Conservation (phyloP, 2,888 invertebrate species). For the Amphimallon solstitiale region DNA sequence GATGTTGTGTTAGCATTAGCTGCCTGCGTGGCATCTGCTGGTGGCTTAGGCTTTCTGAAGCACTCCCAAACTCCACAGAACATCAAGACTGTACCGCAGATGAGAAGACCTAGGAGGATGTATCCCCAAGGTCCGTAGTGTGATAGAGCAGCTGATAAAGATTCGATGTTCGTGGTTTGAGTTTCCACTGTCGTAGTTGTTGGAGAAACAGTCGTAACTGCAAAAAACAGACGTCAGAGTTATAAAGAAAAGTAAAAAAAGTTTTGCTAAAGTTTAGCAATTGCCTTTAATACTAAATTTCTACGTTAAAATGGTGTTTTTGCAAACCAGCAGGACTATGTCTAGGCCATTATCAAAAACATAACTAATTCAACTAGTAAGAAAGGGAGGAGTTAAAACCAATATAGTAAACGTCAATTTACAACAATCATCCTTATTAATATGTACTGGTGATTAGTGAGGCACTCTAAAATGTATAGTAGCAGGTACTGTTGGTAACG, state of each 20-base stretch:
- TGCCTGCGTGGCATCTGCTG: slow-evolving; percentile 30
- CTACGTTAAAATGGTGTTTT: no score
- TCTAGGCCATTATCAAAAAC: no score
- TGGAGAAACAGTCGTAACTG: slow-evolving; percentile 10
- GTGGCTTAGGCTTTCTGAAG: slow-evolving; percentile 46
- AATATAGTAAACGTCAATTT: no score
- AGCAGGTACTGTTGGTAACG: no score
- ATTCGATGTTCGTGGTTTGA: slow-evolving; percentile 34
- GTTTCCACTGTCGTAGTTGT: slow-evolving; percentile 14
- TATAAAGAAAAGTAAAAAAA: not conserved
- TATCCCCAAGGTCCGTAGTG: slow-evolving; percentile 81
- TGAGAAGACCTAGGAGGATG: slow-evolving; percentile 75
- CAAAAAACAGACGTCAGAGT: not conserved
- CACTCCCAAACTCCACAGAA: slow-evolving; percentile 76
- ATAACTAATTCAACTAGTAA: no score
- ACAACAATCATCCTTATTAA: no score
- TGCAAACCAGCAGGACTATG: no score
- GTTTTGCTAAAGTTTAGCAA: no score
- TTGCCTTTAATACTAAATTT: no score
- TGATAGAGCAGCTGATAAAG: slow-evolving; percentile 68
- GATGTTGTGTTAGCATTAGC: slow-evolving; percentile 4
- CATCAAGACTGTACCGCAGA: slow-evolving; percentile 75
- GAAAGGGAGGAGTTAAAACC: no score
- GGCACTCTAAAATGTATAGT: no score
- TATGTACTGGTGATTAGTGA: no score